Evolutionary conservation across 23 tunicate genomes (phyloP).

Genomic region (Botrylloides violaceus): DNA sequence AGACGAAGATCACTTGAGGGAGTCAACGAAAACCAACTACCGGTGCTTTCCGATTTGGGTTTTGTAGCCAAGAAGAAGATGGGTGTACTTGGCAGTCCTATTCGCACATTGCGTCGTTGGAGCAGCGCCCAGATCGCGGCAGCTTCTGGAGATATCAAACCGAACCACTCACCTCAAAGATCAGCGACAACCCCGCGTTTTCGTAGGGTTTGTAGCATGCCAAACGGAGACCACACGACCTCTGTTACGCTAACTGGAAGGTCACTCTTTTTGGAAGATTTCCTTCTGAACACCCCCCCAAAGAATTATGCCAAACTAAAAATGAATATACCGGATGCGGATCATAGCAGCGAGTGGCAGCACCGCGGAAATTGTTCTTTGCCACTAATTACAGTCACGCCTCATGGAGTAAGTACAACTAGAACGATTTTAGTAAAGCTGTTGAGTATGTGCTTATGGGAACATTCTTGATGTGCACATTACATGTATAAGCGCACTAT

Average conservation of each 20-base stretch:
- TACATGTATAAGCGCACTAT: too few species aligned
- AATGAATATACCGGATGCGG: too few species aligned
- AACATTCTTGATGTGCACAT: too few species aligned
- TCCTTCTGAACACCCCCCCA: background rate
- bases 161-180: background rate
- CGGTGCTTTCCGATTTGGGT: background rate
- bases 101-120: conserved; percentile 18
- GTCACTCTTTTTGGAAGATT: background rate
- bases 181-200: background rate
- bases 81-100: conserved; percentile 5
- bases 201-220: conserved; percentile 6
- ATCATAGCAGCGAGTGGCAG: too few species aligned
- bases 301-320: background rate
- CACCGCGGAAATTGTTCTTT: conserved; percentile 10
- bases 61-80: too few species aligned
- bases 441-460: too few species aligned
- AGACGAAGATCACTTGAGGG: background rate
- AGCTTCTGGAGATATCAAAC: background rate
- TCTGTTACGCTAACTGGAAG: background rate
- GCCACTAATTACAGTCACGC: conserved; percentile 13
- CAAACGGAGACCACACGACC: background rate
- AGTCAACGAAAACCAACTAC: background rate
- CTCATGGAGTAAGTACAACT: conserved; percentile 20
- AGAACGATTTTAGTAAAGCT: too few species aligned
- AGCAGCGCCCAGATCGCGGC: conserved; percentile 19